Base-by-base conservation (phyloP, 2,113 vertebrate genomes). In the Rana temporaria region DNA sequence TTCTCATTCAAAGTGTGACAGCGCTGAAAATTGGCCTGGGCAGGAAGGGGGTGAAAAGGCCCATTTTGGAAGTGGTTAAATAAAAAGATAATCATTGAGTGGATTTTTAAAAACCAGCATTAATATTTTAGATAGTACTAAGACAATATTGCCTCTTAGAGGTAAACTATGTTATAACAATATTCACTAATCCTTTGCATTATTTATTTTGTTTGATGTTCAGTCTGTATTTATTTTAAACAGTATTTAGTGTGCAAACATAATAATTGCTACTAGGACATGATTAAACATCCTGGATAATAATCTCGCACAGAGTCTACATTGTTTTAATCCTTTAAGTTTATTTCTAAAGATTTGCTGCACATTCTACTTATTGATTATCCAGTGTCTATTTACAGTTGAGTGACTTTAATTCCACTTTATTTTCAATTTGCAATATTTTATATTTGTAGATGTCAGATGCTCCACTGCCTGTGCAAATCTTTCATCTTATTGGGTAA, bases 341-440 rank as follows among this genome's bases (percentile, higher is more conserved):
- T 62, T 62, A 22, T 20, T 62, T 62, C 22, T 20, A 4, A 62
- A 62, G 59, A 4, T 62, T 62, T 62, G n/a, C 9, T 62, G 17
- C 17, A n/a, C 59, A 38, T 38, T 38, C 34, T 38, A 62, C 19
- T 19, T 62, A 62, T 22, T 62, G 7, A 38, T 6, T 62, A 22
- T 62, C n/a, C 6, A 11, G 1, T 62, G 59, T 62, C 19, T 62
- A 12, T 12, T 12, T 62, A 20, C 12, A 11, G 59, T 20, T 62
- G 59, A 62, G 59, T 22, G 59, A 62, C 59, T 22, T n/a, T 62
- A 62, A 62, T 20, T 62, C 59, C 59, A 22, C 22, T 62, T 62
- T 22, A 3, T 7, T 9, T 62, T 62, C n/a, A 22, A 20, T n/a
- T 62, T 62, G 9, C n/a, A 22, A 62, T 22, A 62, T 62, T 20